Conservation (phyloP, 1,140 invertebrate species). For the Drosophila sturtevanti region DNA sequence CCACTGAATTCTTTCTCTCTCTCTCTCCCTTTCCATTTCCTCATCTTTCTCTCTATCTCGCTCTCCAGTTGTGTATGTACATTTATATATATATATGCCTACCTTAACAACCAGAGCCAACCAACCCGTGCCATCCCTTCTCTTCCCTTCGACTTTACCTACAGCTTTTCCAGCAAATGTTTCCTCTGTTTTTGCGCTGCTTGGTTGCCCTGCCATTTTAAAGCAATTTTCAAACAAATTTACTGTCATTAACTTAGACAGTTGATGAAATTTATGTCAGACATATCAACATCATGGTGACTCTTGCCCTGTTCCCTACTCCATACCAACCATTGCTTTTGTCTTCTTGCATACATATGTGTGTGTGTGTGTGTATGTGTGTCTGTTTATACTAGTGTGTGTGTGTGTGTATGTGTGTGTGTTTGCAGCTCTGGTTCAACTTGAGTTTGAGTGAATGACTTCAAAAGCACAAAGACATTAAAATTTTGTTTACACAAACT, state of each 20-base stretch:
- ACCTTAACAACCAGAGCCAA: slow-evolving; percentile 62
- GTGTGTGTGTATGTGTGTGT: slow-evolving; percentile 35
- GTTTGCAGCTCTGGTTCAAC: slow-evolving; percentile 46
- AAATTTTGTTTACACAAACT: slow-evolving; percentile 81
- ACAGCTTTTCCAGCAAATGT: slow-evolving; percentile 4
- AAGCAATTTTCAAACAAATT: slow-evolving; percentile 82
- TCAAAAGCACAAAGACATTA: slow-evolving; percentile 81
- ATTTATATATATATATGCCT: slow-evolving; percentile 33
- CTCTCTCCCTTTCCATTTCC: not conserved
- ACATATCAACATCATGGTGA: slow-evolving; percentile 76
- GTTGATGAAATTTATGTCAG: slow-evolving; percentile 81
- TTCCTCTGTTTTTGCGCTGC: slow-evolving; percentile 68
- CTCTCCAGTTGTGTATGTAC: slow-evolving; percentile 16
- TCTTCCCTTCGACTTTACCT: not conserved
- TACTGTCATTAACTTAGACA: slow-evolving; percentile 81
- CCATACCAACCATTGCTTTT: slow-evolving; percentile 21
- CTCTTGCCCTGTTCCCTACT: slow-evolving; percentile 11
- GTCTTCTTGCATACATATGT: slow-evolving; percentile 32
- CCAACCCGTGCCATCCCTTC: slow-evolving; percentile 24
- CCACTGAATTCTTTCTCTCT: slow-evolving; percentile 15
- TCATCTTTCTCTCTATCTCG: not conserved
- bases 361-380: slow-evolving; percentile 36
- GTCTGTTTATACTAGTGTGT: slow-evolving; percentile 34
- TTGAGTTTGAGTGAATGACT: slow-evolving; percentile 78
- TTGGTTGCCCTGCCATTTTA: slow-evolving; percentile 79